These are phyloP conservation scores for Vanessa tameamea DNA, from an alignment of 1,140 invertebrate genomes.

Conservation along the genomic window DNA sequence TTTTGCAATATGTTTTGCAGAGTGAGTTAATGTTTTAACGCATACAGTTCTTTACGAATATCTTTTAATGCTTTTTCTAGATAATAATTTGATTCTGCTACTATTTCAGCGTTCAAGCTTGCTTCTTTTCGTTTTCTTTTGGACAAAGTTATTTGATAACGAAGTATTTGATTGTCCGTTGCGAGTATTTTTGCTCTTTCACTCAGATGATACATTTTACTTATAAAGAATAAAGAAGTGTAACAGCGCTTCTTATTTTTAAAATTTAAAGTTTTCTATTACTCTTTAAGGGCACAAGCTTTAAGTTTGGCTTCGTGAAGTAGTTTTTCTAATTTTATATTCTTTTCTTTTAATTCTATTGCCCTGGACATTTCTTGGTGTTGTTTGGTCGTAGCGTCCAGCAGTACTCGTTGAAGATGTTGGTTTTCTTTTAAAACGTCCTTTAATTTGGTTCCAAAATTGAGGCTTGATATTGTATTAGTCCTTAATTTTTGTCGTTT, in stretches of 20 bases:
- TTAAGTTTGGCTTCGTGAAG: conserved; percentile 51
- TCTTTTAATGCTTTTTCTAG: conserved; percentile 39
- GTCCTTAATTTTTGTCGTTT: neutral
- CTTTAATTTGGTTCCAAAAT: conserved; percentile 36
- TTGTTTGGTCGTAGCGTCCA: conserved; percentile 60
- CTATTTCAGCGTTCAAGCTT: conserved; percentile 46
- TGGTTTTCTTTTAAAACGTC: conserved; percentile 51
- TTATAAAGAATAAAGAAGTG: too few relatives aligned
- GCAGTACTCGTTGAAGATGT: conserved; percentile 43
- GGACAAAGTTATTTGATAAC: conserved; percentile 47
- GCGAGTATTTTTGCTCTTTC: conserved; percentile 44
- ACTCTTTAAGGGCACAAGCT: conserved; percentile 42
- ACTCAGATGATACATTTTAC: conserved; percentile 25
- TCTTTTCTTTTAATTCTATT: conserved; percentile 59
- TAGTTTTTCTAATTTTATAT: conserved; percentile 47
- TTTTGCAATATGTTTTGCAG: neutral
- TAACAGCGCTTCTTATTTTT: conserved; percentile 9
- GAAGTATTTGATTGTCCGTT: conserved; percentile 55
- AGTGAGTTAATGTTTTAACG: neutral
- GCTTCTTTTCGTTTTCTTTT: conserved; percentile 62
- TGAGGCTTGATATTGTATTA: neutral
- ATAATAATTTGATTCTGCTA: conserved; percentile 64
- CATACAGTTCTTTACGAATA: neutral
- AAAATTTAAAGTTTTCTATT: conserved; percentile 12
- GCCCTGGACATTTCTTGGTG: conserved; percentile 74